These are phyloP conservation scores for Meriones psammophilus DNA, from an alignment of 2,797 vertebrate genomes.

Conservation along the genomic window DNA sequence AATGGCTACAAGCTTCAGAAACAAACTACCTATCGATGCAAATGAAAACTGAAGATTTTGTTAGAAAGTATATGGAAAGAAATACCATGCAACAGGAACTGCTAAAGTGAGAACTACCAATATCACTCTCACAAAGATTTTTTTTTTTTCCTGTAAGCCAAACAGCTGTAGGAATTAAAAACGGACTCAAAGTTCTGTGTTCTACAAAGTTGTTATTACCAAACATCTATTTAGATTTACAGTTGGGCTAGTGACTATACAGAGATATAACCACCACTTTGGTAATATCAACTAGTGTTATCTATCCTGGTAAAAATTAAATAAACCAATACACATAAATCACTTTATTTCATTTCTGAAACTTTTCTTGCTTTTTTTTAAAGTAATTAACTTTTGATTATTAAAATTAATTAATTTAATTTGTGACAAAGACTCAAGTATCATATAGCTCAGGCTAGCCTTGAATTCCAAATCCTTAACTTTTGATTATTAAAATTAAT, in stretches of 20 bases:
- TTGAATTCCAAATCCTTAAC: not conserved
- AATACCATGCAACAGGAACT: not conserved
- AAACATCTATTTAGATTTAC: not conserved
- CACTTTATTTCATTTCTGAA: constrained; percentile 48
- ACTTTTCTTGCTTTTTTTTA: constrained; percentile 32
- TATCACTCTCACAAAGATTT: constrained; percentile 43
- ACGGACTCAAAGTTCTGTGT: constrained; percentile 41
- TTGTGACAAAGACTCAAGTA: not conserved
- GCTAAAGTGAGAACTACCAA: not conserved
- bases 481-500: no score
- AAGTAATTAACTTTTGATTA: no score
- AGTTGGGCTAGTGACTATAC: not conserved
- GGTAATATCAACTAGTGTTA: constrained; percentile 18
- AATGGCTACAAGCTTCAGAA: not conserved
- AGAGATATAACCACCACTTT: constrained; percentile 31
- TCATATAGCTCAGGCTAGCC: not conserved
- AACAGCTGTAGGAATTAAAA: constrained; percentile 46
- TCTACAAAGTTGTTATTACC: constrained; percentile 38
- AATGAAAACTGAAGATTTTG: constrained; percentile 48
- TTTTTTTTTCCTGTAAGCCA: constrained; percentile 58
- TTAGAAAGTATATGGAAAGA: constrained; percentile 2
- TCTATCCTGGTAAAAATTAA: constrained; percentile 27
- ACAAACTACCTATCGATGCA: constrained; percentile 55
- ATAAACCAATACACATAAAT: not conserved
- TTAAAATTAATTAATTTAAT: no score